These are phyloP conservation scores for Phoxinus phoxinus DNA, from an alignment of 2,113 vertebrate genomes.

Conservation along the genomic window DNA sequence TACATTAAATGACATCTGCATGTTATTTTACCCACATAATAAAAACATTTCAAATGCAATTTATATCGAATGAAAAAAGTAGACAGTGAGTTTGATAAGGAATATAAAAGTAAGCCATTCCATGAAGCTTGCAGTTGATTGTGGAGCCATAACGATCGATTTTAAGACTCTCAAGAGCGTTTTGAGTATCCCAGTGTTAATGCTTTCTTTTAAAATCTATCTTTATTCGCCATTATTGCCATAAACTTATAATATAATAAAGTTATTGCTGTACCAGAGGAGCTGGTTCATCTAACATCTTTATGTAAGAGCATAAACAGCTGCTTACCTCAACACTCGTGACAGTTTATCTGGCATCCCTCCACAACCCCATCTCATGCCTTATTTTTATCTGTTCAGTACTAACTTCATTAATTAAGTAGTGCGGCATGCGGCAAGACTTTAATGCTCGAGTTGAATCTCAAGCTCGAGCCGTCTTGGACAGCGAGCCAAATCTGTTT, in stretches of 20 bases:
- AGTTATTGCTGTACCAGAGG: background rate
- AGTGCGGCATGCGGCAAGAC: background rate
- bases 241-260: background rate
- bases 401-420: constrained; percentile 8
- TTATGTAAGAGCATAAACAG: background rate
- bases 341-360: background rate
- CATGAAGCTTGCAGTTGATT: background rate
- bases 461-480: background rate
- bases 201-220: background rate
- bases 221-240: background rate
- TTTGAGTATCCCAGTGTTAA: background rate
- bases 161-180: background rate
- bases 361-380: background rate
- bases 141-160: background rate
- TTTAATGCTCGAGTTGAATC: background rate
- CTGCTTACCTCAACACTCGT: background rate
- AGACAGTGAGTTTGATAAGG: too few species aligned
- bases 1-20: too few species aligned
- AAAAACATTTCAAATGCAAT: too few species aligned
- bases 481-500: constrained; percentile 3
- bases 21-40: too few species aligned
- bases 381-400: background rate
- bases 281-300: background rate
- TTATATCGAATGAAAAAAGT: too few species aligned
- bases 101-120: too few species aligned